phyloP scores from a whole-genome alignment of 1,140 invertebrate species.

The Sycobia sp. region DNA sequence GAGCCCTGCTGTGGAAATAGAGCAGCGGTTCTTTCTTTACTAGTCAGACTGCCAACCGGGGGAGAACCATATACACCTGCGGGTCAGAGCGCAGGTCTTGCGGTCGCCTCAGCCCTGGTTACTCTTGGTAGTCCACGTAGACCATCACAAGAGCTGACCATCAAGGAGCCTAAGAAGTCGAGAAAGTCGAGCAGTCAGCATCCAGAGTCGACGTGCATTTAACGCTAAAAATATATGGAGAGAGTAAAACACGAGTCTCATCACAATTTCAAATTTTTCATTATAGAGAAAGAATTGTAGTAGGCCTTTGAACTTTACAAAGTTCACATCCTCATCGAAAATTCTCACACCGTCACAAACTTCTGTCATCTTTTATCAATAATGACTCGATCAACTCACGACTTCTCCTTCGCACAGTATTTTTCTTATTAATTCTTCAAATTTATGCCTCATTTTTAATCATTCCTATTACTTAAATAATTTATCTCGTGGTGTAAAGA shows the following conservation, averaged over 20 bases:
- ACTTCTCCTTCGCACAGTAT: constrained; percentile 23
- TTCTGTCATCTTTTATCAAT: constrained; percentile 20
- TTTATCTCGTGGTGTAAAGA: constrained; percentile 28
- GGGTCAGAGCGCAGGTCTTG: constrained; percentile 82
- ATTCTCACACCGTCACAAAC: constrained; percentile 14
- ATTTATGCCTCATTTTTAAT: constrained; percentile 6
- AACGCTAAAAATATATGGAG: constrained; percentile 37
- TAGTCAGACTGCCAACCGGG: constrained; percentile 86
- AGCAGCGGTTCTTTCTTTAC: constrained; percentile 89
- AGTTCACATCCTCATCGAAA: constrained; percentile 37
- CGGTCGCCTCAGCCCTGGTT: constrained; percentile 84
- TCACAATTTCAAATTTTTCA: constrained; percentile 12
- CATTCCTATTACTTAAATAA: constrained; percentile 28
- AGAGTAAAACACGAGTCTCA: constrained; percentile 18
- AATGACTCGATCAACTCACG: constrained; percentile 4
- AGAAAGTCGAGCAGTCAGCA: constrained; percentile 74
- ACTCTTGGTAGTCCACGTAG: constrained; percentile 80
- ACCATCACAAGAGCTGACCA: constrained; percentile 71
- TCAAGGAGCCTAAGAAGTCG: constrained; percentile 68
- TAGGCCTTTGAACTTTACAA: constrained; percentile 39
- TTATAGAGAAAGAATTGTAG: constrained; percentile 12
- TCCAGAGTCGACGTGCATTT: constrained; percentile 67
- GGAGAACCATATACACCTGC: constrained; percentile 78
- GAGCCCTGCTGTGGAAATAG: constrained; percentile 89
- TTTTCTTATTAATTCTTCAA: not conserved